A percentile compares a stretch with the other conserved stretches of the same genome.
Evolutionary conservation across 2,797 vertebrate genomes (phyloP).

Genomic region (Anisognathus igniventris): DNA sequence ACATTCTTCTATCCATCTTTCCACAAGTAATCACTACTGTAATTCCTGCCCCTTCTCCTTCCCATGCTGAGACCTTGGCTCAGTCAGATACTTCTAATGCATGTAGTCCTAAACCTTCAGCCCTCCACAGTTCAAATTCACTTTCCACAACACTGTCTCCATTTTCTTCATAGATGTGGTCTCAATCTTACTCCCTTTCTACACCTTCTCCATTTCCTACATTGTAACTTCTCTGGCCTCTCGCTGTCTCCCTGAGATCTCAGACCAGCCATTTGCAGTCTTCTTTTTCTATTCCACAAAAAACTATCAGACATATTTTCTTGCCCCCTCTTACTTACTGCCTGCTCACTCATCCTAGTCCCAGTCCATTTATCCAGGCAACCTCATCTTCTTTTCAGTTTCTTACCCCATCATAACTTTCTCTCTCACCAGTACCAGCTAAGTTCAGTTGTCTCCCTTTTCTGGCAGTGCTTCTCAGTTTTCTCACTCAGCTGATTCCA

Average conservation of each 20-base stretch:
- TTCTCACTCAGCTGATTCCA: not conserved
- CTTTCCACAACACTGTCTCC: not conserved
- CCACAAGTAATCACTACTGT: not conserved
- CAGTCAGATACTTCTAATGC: not conserved
- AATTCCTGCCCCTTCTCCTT: not conserved
- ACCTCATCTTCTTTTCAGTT: not conserved
- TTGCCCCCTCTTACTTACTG: not conserved
- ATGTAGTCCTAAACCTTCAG: not conserved
- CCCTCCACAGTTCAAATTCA: not conserved
- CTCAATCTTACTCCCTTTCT: not conserved
- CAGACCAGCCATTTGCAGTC: not conserved
- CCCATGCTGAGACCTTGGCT: not conserved
- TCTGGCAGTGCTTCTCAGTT: not conserved
- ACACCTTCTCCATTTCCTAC: not conserved
- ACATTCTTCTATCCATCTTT: not conserved
- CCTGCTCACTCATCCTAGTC: not conserved
- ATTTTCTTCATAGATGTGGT: not conserved
- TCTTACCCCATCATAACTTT: not conserved
- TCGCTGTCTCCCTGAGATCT: not conserved
- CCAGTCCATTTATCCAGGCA: not conserved
- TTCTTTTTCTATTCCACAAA: not conserved
- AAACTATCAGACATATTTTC: not conserved
- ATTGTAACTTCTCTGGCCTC: not conserved
- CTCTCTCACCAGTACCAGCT: not conserved
- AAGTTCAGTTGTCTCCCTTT: not conserved